Percentiles rank a stretch among this genome's conserved stretches.
These are phyloP conservation scores for Furcula furcula DNA, from an alignment of 2,888 invertebrate species.

Conservation along the genomic window DNA sequence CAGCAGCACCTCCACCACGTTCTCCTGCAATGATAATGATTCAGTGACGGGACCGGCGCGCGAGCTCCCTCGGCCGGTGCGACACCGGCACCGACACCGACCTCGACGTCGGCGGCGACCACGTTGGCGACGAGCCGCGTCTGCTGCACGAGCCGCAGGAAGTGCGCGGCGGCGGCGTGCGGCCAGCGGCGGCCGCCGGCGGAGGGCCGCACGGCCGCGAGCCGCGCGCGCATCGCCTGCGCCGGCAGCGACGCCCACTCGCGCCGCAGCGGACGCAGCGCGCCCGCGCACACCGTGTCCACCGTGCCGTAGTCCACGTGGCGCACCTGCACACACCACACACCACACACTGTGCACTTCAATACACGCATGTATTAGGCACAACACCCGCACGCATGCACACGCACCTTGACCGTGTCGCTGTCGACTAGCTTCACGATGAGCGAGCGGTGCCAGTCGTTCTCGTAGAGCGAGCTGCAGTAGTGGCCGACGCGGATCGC, in stretches of 20 bases:
- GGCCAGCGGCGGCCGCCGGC: slow-evolving; percentile 69
- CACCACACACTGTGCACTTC: background rate
- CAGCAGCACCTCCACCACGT: slow-evolving; percentile 64
- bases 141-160: slow-evolving; percentile 58
- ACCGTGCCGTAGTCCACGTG: slow-evolving; percentile 83
- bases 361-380: background rate
- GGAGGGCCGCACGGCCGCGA: slow-evolving; percentile 67
- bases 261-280: slow-evolving; percentile 55
- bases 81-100: slow-evolving; percentile 7
- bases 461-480: slow-evolving; percentile 64
- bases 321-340: slow-evolving; percentile 60
- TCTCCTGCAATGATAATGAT: slow-evolving; percentile 34
- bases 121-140: slow-evolving; percentile 61
- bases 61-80: background rate
- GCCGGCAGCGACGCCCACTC: slow-evolving; percentile 64
- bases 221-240: slow-evolving; percentile 76
- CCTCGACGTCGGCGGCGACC: slow-evolving; percentile 36
- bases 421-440: slow-evolving; percentile 63
- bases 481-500: slow-evolving; percentile 70
- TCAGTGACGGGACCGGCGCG: background rate
- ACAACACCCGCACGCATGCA: background rate
- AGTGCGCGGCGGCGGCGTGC: slow-evolving; percentile 53
- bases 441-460: slow-evolving; percentile 78
- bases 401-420: slow-evolving; percentile 65
- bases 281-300: slow-evolving; percentile 40